Percentiles rank a stretch among this genome's conserved stretches.
phyloP scores from a whole-genome alignment of 2,888 invertebrate genomes.

The Serrognathus titanus region DNA sequence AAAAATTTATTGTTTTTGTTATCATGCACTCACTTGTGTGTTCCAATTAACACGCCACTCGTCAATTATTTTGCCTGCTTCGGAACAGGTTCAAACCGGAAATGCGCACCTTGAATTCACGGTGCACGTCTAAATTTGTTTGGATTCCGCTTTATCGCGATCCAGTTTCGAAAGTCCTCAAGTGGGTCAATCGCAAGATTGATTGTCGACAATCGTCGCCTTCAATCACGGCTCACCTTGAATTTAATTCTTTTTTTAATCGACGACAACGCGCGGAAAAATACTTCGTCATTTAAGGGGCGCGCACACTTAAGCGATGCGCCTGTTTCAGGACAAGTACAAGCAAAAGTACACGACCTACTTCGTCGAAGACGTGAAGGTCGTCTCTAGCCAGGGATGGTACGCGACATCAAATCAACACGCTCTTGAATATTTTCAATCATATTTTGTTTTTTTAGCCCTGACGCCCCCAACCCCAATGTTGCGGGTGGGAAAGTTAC shows the following conservation, averaged over 20 bases:
- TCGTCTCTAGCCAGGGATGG: conserved; percentile 22
- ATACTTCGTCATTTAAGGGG: background rate
- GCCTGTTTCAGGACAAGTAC: conserved; percentile 64
- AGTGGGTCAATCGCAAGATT: no score
- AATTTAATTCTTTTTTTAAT: background rate
- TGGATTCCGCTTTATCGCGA: no score
- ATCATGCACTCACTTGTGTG: no score
- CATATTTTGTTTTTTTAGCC: background rate
- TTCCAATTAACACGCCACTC: no score
- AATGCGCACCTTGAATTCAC: no score
- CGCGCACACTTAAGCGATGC: background rate
- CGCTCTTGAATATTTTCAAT: background rate
- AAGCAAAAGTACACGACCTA: conserved; percentile 69
- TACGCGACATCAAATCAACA: no score
- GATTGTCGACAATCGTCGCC: no score
- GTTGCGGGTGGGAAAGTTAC: background rate
- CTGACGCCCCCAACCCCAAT: background rate
- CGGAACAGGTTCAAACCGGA: no score
- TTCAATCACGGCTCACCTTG: background rate
- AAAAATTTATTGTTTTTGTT: no score
- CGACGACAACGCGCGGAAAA: background rate
- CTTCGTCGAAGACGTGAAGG: conserved; percentile 61
- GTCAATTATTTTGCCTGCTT: no score
- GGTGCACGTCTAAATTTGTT: no score
- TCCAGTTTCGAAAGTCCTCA: no score